Evolutionary conservation across 2,113 vertebrate species (phyloP), one percentile per base, ranked within the genome.

Genomic region (Clinocottus analis): DNA sequence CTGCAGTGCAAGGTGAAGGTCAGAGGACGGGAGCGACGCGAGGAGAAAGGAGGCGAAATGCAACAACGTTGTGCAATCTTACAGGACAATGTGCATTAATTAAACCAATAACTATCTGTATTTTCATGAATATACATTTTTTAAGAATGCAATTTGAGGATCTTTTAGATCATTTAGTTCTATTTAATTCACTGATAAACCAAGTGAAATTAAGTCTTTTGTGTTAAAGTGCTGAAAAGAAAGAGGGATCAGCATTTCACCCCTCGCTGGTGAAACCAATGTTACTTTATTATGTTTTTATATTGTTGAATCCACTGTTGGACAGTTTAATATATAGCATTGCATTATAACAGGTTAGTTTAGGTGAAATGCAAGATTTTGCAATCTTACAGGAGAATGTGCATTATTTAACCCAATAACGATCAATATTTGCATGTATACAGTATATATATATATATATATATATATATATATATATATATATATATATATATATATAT

Each of bases 1-100:
- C 74, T 85, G 78, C 83, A 76, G 85, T 35, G 64, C 47, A 23
- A 72, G 79, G 56, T 84, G 78, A 89, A 86, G 90, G 85, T 91
- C 83, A 90, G 74, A 37, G 74, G 75, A 77, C 4, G 27, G 80
- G 74, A 62, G 83, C 70, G 74, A 80, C 62, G 87, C 75, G 66
- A 86, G 29, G 64, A n/a, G 64, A 31, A 67, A 33, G 4, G 23
- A 75, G 39, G 62, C 11, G 55, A 58, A 74, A 56, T 27, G 47
- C 25, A 43, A 59, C 13, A 61, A 5, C 60, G 63, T 1, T 5
- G n/a, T 17, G 31, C 35, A 39, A 31, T 69, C 49, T 53, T 17
- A 21, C 61, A 21, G 45, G n/a, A 63, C 25, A 79, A 45, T 17
- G 21, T 61, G 25, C 4, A 61, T 73, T 41, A 29, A 33, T 67